Evolutionary conservation across 2,113 vertebrate genomes (phyloP).

Genomic region (Tichodroma muraria): DNA sequence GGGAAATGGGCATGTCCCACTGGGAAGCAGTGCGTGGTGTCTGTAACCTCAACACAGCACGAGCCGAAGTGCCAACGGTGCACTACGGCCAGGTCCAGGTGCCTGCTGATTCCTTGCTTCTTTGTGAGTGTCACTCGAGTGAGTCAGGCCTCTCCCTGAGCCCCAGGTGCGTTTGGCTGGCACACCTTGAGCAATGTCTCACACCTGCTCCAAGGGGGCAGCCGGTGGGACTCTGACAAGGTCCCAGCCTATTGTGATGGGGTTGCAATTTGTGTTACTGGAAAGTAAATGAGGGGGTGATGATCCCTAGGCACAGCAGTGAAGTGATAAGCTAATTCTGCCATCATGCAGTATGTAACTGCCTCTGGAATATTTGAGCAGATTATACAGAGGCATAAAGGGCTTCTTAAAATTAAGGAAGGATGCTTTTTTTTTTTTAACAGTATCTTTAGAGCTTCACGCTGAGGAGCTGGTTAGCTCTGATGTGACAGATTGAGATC

Average conservation of each 20-base stretch:
- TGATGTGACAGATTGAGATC: slow-evolving; percentile 37
- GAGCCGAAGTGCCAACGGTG: background rate
- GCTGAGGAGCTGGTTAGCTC: background rate
- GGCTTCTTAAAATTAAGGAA: background rate
- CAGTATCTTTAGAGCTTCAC: background rate
- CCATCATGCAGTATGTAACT: background rate
- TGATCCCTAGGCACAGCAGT: background rate
- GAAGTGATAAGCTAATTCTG: background rate
- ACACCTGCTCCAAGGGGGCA: background rate
- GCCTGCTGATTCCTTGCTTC: background rate
- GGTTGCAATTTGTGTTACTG: background rate
- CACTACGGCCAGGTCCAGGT: background rate
- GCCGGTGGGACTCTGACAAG: background rate
- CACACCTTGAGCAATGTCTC: background rate
- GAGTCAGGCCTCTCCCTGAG: background rate
- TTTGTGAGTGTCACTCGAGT: background rate
- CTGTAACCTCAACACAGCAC: background rate
- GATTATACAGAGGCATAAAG: background rate
- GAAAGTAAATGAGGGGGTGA: background rate
- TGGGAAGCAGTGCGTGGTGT: background rate
- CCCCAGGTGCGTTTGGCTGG: rapidly evolving
- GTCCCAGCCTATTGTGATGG: background rate
- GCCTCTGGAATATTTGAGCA: background rate
- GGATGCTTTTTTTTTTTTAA: background rate
- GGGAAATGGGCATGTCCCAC: background rate